phyloP scores from a whole-genome alignment of 2,113 vertebrate species.

The Grus americana region DNA sequence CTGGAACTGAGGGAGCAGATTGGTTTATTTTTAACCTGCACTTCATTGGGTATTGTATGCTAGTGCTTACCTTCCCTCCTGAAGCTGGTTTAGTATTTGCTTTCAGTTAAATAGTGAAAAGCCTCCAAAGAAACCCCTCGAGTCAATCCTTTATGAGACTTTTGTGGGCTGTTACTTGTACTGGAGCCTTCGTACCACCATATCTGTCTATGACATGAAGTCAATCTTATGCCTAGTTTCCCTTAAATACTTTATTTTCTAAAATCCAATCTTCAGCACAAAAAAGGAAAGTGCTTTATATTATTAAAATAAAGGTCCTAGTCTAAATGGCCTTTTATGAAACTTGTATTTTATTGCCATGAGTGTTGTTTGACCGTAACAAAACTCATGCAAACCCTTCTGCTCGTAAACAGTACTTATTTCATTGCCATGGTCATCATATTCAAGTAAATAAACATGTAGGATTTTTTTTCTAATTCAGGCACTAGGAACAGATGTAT shows the following conservation, averaged over 20 bases:
- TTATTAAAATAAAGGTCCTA: background rate
- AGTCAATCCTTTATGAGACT: background rate
- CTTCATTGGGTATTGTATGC: background rate
- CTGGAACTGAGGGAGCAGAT: background rate
- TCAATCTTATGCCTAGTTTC: background rate
- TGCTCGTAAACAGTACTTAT: background rate
- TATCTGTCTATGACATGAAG: background rate
- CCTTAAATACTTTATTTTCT: background rate
- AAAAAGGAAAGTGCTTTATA: background rate
- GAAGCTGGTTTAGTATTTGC: background rate
- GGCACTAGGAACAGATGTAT: background rate
- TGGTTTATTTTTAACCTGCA: background rate
- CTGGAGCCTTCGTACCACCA: background rate
- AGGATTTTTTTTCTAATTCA: background rate
- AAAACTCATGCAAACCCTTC: background rate
- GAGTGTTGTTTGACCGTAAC: background rate
- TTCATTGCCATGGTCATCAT: accelerated
- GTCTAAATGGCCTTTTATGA: background rate
- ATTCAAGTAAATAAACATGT: background rate
- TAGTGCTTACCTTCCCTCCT: background rate
- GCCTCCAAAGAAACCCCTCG: background rate
- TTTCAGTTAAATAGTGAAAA: background rate
- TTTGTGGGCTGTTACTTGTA: background rate
- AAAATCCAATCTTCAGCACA: background rate
- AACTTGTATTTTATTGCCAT: background rate